A percentile compares a stretch with the other conserved stretches of the same genome.
These are phyloP conservation scores for Tachina grossa DNA, from an alignment of 2,888 invertebrate genomes.

Conservation along the genomic window DNA sequence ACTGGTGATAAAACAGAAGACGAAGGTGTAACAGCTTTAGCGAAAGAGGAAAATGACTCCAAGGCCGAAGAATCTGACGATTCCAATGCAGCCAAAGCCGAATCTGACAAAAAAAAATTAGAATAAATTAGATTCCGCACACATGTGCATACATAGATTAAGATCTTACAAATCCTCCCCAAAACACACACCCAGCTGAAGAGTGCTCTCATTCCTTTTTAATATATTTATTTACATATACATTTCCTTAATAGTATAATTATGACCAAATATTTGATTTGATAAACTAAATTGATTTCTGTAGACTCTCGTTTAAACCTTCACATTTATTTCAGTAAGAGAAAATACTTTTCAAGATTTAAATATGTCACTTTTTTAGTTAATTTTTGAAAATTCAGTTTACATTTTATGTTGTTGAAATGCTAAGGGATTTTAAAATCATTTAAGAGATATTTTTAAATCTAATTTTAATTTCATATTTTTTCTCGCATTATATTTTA, in stretches of 20 bases:
- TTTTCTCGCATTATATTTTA: background rate
- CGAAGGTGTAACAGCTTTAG: conserved; percentile 32
- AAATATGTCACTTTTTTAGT: background rate
- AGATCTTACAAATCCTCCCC: background rate
- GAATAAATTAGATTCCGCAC: background rate
- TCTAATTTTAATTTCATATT: conserved; percentile 18
- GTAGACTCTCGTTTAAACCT: background rate
- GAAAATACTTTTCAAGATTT: background rate
- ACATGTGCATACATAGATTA: conserved; percentile 12
- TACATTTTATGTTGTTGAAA: conserved; percentile 27
- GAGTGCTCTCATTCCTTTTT: conserved; percentile 3
- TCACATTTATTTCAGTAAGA: background rate
- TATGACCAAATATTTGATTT: background rate
- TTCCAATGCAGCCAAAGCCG: conserved; percentile 36
- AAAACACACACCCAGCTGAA: background rate
- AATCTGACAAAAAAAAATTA: conserved; percentile 27
- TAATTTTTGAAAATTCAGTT: conserved; percentile 1
- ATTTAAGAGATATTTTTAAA: conserved; percentile 12
- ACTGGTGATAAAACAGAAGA: conserved; percentile 50
- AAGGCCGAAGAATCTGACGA: conserved; percentile 46
- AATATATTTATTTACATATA: conserved; percentile 16
- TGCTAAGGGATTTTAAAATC: conserved; percentile 7
- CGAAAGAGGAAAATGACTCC: conserved; percentile 48
- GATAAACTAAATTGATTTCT: background rate
- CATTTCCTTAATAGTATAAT: conserved; percentile 63